Evolutionary conservation across 2,113 vertebrate genomes (phyloP).

Genomic region (Piliocolobus tephrosceles): DNA sequence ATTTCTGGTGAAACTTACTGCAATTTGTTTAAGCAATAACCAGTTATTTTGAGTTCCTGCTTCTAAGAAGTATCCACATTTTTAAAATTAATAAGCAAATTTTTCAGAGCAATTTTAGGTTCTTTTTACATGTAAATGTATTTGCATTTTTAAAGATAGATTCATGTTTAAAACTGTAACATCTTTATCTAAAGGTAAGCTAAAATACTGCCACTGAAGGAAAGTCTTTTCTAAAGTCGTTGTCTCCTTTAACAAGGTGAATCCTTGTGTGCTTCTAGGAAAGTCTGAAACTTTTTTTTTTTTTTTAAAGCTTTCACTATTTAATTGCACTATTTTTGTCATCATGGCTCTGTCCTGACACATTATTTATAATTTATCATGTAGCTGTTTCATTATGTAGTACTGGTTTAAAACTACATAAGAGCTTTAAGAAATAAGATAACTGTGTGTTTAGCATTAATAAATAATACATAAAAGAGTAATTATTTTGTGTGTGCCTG

Average conservation of each 20-base stretch:
- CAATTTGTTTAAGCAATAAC: neutral
- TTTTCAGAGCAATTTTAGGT: conserved; percentile 5
- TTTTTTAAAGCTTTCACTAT: neutral
- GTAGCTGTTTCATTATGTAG: conserved; percentile 69
- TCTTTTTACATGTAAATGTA: neutral
- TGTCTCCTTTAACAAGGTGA: neutral
- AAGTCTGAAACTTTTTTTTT: neutral
- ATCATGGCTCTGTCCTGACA: conserved; percentile 36
- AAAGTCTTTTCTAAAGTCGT: neutral
- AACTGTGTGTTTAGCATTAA: conserved; percentile 61
- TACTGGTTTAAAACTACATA: conserved; percentile 61
- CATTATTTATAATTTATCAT: conserved; percentile 70
- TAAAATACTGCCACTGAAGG: too few relatives aligned
- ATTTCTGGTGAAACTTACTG: neutral
- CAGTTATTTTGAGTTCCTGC: neutral
- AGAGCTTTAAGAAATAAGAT: conserved; percentile 59
- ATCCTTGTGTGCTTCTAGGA: neutral
- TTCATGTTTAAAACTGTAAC: neutral
- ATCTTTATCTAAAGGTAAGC: neutral
- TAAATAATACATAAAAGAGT: conserved; percentile 66
- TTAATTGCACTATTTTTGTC: conserved; percentile 55
- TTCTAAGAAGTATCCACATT: neutral
- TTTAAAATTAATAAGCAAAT: neutral
- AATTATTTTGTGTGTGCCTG: conserved; percentile 43
- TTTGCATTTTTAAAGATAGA: neutral